Percentiles rank a stretch among this genome's conserved stretches.
Conservation (phyloP, 2,113 vertebrate species). For the Amia ocellicauda region DNA sequence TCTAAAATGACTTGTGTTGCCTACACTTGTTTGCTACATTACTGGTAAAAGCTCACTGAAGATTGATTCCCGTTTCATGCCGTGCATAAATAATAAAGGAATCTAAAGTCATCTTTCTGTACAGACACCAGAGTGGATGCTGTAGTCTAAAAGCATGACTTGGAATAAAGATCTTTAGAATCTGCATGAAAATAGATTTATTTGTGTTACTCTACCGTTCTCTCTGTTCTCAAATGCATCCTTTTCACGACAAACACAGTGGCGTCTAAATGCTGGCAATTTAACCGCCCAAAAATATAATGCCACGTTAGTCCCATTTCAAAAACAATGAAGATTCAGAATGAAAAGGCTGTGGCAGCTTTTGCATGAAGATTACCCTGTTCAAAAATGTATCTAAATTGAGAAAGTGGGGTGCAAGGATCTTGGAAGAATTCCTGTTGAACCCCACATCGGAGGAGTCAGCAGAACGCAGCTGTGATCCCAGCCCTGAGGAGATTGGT, state of each 20-base stretch:
- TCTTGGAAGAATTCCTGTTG: no score
- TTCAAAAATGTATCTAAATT: neutral
- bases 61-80: neutral
- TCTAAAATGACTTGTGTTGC: neutral
- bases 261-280: slow-evolving; percentile 1
- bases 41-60: neutral
- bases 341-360: slow-evolving; percentile 1
- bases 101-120: neutral
- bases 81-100: neutral
- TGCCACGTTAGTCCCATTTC: no score
- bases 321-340: no score
- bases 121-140: neutral
- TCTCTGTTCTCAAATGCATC: neutral
- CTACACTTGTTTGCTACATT: neutral
- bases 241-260: neutral
- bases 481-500: no score
- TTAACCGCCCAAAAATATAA: neutral
- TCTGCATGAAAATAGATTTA: neutral
- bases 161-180: neutral
- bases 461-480: no score
- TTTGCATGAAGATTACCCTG: neutral
- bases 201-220: neutral
- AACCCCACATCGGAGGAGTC: no score
- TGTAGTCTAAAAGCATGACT: neutral
- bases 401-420: no score